Evolutionary conservation across 1,140 invertebrate genomes (phyloP).

Genomic region (Andrena cerasifolii): DNA sequence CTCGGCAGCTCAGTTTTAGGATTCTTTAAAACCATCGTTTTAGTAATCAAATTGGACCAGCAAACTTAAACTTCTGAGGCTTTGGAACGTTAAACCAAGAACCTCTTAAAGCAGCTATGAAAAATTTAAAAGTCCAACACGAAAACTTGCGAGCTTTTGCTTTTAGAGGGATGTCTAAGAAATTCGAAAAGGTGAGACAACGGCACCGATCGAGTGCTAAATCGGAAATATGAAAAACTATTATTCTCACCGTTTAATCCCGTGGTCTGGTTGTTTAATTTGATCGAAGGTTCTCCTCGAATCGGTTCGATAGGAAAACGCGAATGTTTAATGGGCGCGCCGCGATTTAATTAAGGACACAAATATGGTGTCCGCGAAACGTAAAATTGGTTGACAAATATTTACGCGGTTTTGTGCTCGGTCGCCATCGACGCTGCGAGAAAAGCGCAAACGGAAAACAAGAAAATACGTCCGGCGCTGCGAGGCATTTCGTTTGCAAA

Average conservation of each 20-base stretch:
- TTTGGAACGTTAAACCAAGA: too few species aligned
- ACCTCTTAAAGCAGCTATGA: too few species aligned
- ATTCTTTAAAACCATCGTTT: too few species aligned
- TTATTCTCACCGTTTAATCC: neutral
- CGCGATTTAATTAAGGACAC: slow-evolving; percentile 41
- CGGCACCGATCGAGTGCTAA: neutral
- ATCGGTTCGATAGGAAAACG: slow-evolving; percentile 4
- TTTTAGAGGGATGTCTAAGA: neutral
- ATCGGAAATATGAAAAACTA: neutral
- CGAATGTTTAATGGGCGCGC: neutral
- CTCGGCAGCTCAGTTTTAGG: too few species aligned
- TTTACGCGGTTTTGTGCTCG: slow-evolving; percentile 44
- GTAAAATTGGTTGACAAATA: slow-evolving; percentile 46
- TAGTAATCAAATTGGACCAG: too few species aligned
- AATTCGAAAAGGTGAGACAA: neutral
- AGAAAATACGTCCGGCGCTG: neutral
- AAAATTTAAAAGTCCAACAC: too few species aligned
- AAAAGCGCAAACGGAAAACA: slow-evolving; percentile 13
- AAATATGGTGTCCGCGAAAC: slow-evolving; percentile 15
- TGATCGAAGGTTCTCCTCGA: neutral
- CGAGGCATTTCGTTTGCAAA: slow-evolving; percentile 21
- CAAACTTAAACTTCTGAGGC: too few species aligned
- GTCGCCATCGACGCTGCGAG: slow-evolving; percentile 24
- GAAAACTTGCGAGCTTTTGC: neutral
- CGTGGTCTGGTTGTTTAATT: neutral